phyloP scores from a whole-genome alignment of 2,888 invertebrate species.

The Chelonus formosanus region DNA sequence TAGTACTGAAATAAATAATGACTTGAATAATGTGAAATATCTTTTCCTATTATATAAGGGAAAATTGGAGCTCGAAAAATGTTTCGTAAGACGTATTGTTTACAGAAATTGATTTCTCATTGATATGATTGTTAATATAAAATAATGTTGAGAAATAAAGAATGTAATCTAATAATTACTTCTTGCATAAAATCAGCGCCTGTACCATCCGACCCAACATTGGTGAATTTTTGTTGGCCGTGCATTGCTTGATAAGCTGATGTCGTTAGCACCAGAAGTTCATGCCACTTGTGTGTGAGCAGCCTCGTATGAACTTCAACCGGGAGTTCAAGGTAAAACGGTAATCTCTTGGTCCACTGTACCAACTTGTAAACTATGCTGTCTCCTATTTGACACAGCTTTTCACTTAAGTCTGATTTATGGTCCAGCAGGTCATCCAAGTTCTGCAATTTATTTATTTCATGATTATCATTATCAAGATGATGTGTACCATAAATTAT shows the following conservation, averaged over 20 bases:
- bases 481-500: too few species aligned
- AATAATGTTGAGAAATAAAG: too few species aligned
- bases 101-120: too few species aligned
- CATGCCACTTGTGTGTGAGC: constrained; percentile 98
- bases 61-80: too few species aligned
- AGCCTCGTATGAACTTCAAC: constrained; percentile 95
- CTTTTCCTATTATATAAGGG: too few species aligned
- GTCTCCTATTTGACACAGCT: constrained; percentile 94
- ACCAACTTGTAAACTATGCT: constrained; percentile 98
- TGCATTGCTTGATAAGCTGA: constrained; percentile 94
- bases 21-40: too few species aligned
- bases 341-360: constrained; percentile 98
- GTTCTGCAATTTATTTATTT: constrained; percentile 69
- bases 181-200: constrained; percentile 88
- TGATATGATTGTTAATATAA: not conserved
- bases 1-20: too few species aligned
- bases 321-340: constrained; percentile 96
- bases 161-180: constrained; percentile 67
- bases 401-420: constrained; percentile 90
- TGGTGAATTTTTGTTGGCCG: constrained; percentile 68
- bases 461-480: constrained; percentile 3
- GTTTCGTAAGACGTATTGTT: too few species aligned
- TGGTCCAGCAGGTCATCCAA: constrained; percentile 90
- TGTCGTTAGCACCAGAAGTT: constrained; percentile 91
- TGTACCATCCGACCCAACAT: constrained; percentile 64